phyloP scores from a whole-genome alignment of 2,888 invertebrate species.

The Timandra comae region DNA sequence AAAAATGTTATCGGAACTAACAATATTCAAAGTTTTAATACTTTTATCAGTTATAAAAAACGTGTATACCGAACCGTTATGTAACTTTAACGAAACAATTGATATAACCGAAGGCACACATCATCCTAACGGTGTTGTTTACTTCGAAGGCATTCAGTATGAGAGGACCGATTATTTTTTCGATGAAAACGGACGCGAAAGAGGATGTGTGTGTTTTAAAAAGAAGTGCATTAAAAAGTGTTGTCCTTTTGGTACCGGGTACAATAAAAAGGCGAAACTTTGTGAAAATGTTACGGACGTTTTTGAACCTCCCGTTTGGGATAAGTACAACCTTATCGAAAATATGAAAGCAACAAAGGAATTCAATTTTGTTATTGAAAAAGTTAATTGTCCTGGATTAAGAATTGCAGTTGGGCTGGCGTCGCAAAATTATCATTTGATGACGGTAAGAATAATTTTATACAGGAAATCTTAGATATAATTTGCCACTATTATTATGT shows the following conservation, averaged over 20 bases:
- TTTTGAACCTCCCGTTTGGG: conserved; percentile 42
- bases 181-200: conserved; percentile 24
- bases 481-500: too few relatives aligned
- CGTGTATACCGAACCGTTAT: too few relatives aligned
- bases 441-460: conserved; percentile 39
- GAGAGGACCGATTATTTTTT: conserved; percentile 33
- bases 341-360: conserved; percentile 26
- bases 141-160: conserved; percentile 31
- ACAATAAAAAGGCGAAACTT: conserved; percentile 15
- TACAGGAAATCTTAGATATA: too few relatives aligned
- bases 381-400: conserved; percentile 31
- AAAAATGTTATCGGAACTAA: conserved; percentile 18
- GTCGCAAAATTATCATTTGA: conserved; percentile 24
- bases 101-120: conserved; percentile 37
- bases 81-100: conserved; percentile 24
- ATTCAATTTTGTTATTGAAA: conserved; percentile 40
- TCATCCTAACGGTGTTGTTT: conserved; percentile 24
- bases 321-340: conserved; percentile 25
- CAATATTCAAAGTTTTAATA: conserved; percentile 7
- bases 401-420: conserved; percentile 25
- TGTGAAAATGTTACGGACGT: conserved; percentile 28
- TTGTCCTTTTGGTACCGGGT: conserved; percentile 41
- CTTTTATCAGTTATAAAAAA: conserved; percentile 19
- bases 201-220: conserved; percentile 41
- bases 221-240: conserved; percentile 44